These are phyloP conservation scores for Ectemnius continuus DNA, from an alignment of 2,888 invertebrate species.

Conservation along the genomic window DNA sequence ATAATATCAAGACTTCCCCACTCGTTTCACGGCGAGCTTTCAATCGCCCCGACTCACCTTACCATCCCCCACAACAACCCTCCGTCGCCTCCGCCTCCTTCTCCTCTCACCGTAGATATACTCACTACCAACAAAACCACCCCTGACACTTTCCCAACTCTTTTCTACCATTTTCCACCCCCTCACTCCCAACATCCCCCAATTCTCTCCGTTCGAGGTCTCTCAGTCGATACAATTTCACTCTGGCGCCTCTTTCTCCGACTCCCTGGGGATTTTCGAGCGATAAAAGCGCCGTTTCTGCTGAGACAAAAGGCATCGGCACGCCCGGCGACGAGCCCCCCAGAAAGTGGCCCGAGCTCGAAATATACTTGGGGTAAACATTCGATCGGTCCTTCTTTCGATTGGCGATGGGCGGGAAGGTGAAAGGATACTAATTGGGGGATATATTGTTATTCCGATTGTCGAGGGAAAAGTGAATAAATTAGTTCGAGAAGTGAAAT, in stretches of 20 bases:
- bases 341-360: no score
- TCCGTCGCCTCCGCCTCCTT: neutral
- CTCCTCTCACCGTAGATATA: no score
- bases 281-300: slow-evolving; percentile 15
- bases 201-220: slow-evolving; percentile 29
- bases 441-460: no score
- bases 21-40: slow-evolving; percentile 75
- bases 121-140: no score
- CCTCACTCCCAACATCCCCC: slow-evolving; percentile 17
- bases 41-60: slow-evolving; percentile 69
- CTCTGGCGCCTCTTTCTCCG: slow-evolving; percentile 33
- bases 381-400: no score
- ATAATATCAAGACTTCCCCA: slow-evolving; percentile 72
- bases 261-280: slow-evolving; percentile 31
- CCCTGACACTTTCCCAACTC: slow-evolving; percentile 26
- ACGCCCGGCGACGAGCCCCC: slow-evolving; percentile 11
- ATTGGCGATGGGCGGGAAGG: no score
- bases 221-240: slow-evolving; percentile 65
- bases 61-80: slow-evolving; percentile 30
- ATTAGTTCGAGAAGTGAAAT: no score
- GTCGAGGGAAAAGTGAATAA: no score
- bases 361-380: no score
- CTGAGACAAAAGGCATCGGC: slow-evolving; percentile 18
- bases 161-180: slow-evolving; percentile 45
- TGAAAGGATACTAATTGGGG: no score